Evolutionary conservation across 2,797 vertebrate species (phyloP), one percentile per base, ranked within the genome.

Genomic region (Liparis tanakae): DNA sequence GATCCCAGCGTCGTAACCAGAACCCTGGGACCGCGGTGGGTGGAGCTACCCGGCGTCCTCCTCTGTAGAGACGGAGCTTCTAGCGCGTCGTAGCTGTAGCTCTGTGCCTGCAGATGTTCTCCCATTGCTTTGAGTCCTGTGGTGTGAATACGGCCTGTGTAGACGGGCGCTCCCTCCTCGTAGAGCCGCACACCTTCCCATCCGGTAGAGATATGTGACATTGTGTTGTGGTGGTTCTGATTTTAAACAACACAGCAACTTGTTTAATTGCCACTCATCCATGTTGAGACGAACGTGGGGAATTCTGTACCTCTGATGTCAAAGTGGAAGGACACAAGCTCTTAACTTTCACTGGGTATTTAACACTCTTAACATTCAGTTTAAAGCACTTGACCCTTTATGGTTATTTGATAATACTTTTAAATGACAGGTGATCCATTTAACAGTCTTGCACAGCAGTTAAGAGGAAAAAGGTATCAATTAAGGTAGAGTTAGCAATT

Each of bases 1-100:
- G 93, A 93, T 41, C 78, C 92, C 58, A 79, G 36, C 77, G 50
- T 77, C 62, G 62, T 87, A 84, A 86, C 92, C 87, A 89, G 89
- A 89, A 90, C 88, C 18, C 59, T 95, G 3, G 85, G 89, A 33
- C 94, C 94, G 78, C 87, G 93, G 93, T 94, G 92, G 91, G 94
- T 95, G 89, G 92, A 86, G 81, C 83, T 50, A 72, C 70, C 46
- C 66, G 62, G 73, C 78, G 83, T 89, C 85, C 62, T 85, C 62
- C 70, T 79, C 33, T 70, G 77, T 87, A 83, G 84, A 85, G 70
- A 64, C 15, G 39, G 83, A 79, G 73, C 53, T 72, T 48, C 56
- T 88, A 85, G 80, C 8, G 1, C 17, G 22, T 72, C 57, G 58
- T 22, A 17, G n/a, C 67, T 79, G 53, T 46, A 80, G 58, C 57